phyloP scores from a whole-genome alignment of 92 coral and sea anemone species.

The Virgularia gustaviana region DNA sequence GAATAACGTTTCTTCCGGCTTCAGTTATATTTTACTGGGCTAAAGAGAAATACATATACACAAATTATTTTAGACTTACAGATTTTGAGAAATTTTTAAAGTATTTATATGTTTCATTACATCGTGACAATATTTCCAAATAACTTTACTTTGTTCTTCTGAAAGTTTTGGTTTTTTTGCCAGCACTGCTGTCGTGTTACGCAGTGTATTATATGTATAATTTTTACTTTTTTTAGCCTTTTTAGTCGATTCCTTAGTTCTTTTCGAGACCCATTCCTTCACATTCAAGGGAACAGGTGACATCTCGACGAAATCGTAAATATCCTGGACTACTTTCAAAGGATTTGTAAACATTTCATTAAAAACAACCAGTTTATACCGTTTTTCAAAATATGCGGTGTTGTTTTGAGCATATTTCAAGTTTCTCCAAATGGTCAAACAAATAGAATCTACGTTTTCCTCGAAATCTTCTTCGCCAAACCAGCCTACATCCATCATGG shows the following conservation, averaged over 20 bases:
- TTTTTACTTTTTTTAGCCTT: no score
- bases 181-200: conserved; percentile 27
- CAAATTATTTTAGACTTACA: no score
- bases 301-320: conserved; percentile 20
- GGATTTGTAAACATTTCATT: conserved; percentile 10
- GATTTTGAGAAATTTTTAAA: not conserved
- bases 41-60: no score
- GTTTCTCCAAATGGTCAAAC: conserved; percentile 7
- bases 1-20: no score
- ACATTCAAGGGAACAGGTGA: conserved; percentile 3
- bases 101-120: not conserved
- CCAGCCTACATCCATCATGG: conserved; percentile 28
- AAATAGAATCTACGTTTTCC: not conserved
- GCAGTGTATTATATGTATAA: not conserved
- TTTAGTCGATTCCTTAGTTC: not conserved
- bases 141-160: not conserved
- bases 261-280: not conserved
- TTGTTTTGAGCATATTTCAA: conserved; percentile 2
- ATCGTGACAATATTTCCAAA: conserved; percentile 15
- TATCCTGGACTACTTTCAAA: not conserved
- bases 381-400: conserved; percentile 3
- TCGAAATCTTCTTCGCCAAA: not conserved
- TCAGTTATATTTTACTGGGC: no score
- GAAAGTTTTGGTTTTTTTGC: conserved; percentile 2
- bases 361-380: conserved; percentile 26